Evolutionary conservation across 2,113 vertebrate genomes (phyloP).

Genomic region (Alectura lathami): DNA sequence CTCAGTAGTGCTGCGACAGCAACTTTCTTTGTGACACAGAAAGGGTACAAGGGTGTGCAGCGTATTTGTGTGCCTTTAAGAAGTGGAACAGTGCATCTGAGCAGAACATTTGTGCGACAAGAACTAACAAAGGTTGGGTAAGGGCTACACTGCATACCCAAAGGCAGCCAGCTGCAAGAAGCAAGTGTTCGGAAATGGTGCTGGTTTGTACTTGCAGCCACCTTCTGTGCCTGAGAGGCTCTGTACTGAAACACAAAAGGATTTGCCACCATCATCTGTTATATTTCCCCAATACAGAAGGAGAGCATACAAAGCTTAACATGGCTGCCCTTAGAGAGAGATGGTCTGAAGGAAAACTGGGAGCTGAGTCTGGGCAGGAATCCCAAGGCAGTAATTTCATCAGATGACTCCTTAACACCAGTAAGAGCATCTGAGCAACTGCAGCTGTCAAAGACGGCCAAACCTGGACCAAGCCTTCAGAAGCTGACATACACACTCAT

Average conservation of each 20-base stretch:
- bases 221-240: neutral
- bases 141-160: neutral
- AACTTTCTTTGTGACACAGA: neutral
- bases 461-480: neutral
- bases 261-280: neutral
- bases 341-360: neutral
- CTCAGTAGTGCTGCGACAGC: neutral
- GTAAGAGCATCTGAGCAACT: neutral
- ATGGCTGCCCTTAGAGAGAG: neutral
- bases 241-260: neutral
- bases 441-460: neutral
- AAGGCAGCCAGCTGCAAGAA: neutral
- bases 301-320: neutral
- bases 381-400: neutral
- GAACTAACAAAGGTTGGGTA: neutral
- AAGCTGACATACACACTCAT: neutral
- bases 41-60: neutral
- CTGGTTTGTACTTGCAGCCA: neutral
- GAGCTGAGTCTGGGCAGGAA: neutral
- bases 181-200: neutral
- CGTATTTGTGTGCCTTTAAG: neutral
- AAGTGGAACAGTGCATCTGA: neutral
- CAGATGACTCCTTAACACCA: neutral
- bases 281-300: neutral
- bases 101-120: neutral